Percentiles rank a stretch among this genome's conserved stretches.
Conservation (phyloP, 2,113 vertebrate genomes). For the Zosterops pallidus region DNA sequence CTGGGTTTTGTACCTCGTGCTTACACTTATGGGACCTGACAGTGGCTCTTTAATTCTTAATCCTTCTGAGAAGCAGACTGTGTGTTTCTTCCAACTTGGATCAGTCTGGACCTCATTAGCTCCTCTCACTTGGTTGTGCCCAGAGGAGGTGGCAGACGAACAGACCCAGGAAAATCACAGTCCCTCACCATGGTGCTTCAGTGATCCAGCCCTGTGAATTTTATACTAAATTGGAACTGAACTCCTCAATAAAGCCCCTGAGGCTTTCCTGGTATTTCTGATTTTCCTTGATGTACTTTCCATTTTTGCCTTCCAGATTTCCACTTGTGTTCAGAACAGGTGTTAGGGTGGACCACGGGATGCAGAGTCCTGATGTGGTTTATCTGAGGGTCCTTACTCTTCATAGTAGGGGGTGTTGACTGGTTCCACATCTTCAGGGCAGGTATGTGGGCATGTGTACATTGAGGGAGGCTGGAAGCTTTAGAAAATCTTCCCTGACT, state of each 20-base stretch:
- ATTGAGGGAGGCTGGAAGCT: neutral
- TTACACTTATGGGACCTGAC: conserved; percentile 48
- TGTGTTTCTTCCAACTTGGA: conserved; percentile 17
- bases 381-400: neutral
- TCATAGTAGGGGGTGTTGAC: neutral
- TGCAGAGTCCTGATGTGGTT: neutral
- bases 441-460: neutral
- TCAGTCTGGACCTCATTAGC: conserved; percentile 31
- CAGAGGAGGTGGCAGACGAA: neutral
- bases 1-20: conserved; percentile 14
- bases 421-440: neutral
- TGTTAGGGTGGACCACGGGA: too few species aligned
- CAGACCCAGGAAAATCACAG: neutral
- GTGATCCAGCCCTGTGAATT: neutral
- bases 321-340: neutral
- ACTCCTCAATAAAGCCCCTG: neutral
- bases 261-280: neutral
- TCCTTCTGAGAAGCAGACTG: conserved; percentile 41
- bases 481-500: neutral
- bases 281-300: neutral
- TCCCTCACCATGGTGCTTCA: neutral
- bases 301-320: neutral
- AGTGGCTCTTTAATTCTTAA: conserved; percentile 54
- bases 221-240: neutral
- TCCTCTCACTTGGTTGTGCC: neutral